A percentile compares a stretch with the other conserved stretches of the same genome.
These are phyloP conservation scores for Oncorhynchus kisutch DNA, from an alignment of 2,113 vertebrate genomes.

Conservation along the genomic window DNA sequence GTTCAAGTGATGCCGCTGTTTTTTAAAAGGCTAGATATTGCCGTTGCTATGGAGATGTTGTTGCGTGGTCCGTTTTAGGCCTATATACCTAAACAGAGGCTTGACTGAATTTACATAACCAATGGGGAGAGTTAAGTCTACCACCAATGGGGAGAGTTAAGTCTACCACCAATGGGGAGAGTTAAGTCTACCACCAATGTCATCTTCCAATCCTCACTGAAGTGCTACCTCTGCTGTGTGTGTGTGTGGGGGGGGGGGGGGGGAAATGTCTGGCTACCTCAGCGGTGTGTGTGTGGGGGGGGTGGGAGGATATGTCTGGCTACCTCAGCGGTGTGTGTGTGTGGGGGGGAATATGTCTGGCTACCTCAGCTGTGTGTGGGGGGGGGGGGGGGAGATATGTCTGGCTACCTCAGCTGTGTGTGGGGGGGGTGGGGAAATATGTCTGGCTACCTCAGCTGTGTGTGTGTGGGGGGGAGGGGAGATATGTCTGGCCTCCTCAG, in stretches of 20 bases:
- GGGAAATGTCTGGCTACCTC: not conserved
- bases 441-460: too few species aligned
- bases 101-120: not conserved
- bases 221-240: not conserved
- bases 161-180: not conserved
- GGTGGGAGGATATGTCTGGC: too few species aligned
- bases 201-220: not conserved
- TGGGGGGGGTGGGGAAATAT: too few species aligned
- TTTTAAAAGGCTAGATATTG: not conserved
- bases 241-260: too few species aligned
- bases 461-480: too few species aligned
- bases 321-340: too few species aligned
- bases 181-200: not conserved
- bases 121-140: not conserved
- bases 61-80: not conserved
- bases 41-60: not conserved
- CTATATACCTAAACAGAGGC: not conserved
- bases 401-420: too few species aligned
- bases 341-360: too few species aligned
- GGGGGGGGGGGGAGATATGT: too few species aligned
- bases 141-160: not conserved
- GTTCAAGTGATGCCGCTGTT: not conserved
- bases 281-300: not conserved
- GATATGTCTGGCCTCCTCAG: too few species aligned
- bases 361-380: too few species aligned